Percentiles rank a stretch among this genome's conserved stretches.
phyloP scores from a whole-genome alignment of 2,888 invertebrate species.

The Phlogophora meticulosa region DNA sequence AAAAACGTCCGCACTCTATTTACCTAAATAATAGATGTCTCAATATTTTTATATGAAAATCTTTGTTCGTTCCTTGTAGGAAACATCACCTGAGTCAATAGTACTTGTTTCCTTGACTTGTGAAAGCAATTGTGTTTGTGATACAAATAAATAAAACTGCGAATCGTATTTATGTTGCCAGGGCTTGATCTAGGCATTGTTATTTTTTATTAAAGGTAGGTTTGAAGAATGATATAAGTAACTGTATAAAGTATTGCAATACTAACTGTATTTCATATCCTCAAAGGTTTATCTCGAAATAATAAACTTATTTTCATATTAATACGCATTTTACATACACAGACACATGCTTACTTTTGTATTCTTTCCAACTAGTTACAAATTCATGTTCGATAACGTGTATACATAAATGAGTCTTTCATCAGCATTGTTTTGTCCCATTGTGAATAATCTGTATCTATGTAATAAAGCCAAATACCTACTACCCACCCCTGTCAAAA shows the following conservation, averaged over 20 bases:
- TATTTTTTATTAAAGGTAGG: constrained; percentile 3
- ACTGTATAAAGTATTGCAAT: background rate
- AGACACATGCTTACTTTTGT: no score
- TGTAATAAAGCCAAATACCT: constrained; percentile 17
- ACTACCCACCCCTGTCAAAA: constrained; percentile 7
- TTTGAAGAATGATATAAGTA: background rate
- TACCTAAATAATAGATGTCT: constrained; percentile 56
- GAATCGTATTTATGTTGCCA: constrained; percentile 1
- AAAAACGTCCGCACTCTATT: constrained; percentile 43
- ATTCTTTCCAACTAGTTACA: background rate
- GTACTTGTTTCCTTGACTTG: constrained; percentile 45
- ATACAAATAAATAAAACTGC: constrained; percentile 60
- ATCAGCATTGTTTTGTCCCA: background rate
- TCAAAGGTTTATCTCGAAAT: constrained; percentile 3
- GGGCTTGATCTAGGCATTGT: constrained; percentile 20
- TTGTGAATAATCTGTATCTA: background rate
- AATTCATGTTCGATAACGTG: background rate
- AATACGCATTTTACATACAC: background rate
- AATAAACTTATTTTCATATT: background rate
- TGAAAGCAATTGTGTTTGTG: constrained; percentile 60
- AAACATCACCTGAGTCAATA: constrained; percentile 68
- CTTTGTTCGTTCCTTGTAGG: constrained; percentile 29
- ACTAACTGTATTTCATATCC: background rate
- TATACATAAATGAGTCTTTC: background rate
- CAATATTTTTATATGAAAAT: constrained; percentile 47